A percentile compares a stretch with the other conserved stretches of the same genome.
Evolutionary conservation across 2,797 vertebrate species (phyloP).

Genomic region (Acropternis orthonyx): DNA sequence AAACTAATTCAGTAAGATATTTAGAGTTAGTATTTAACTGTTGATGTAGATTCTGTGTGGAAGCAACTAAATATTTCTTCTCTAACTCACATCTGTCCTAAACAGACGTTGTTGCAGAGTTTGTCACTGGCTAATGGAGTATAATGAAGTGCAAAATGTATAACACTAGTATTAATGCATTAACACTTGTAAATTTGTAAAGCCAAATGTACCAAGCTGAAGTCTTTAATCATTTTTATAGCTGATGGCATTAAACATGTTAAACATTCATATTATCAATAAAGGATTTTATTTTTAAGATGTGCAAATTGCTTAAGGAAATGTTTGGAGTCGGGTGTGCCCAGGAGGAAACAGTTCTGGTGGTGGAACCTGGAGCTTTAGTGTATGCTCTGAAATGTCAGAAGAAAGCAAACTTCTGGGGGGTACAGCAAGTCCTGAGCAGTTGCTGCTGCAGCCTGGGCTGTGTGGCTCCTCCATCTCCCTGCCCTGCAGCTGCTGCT

Average conservation of each 20-base stretch:
- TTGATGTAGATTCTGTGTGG: constrained; percentile 70
- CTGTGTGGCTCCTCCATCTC: accelerated
- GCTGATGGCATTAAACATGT: constrained; percentile 75
- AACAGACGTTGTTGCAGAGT: constrained; percentile 58
- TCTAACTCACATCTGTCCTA: constrained; percentile 48
- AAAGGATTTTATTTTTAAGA: constrained; percentile 73
- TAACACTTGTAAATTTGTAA: constrained; percentile 79
- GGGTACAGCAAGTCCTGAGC: accelerated
- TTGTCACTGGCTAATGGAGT: constrained; percentile 66
- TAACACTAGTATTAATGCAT: constrained; percentile 64
- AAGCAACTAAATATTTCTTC: constrained; percentile 65
- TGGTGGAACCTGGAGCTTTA: background rate
- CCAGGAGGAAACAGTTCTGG: background rate
- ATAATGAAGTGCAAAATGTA: constrained; percentile 64
- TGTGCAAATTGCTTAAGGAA: constrained; percentile 30
- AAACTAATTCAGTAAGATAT: constrained; percentile 64
- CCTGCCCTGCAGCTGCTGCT: background rate
- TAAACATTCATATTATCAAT: constrained; percentile 70
- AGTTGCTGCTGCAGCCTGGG: background rate
- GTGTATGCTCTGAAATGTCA: background rate
- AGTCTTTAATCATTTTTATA: constrained; percentile 77
- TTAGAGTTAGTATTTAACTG: constrained; percentile 73
- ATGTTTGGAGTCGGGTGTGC: background rate
- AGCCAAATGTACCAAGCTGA: constrained; percentile 71
- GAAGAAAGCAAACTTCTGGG: background rate